Conservation (phyloP, 2,888 invertebrate species). For the Anodontia alba region DNA sequence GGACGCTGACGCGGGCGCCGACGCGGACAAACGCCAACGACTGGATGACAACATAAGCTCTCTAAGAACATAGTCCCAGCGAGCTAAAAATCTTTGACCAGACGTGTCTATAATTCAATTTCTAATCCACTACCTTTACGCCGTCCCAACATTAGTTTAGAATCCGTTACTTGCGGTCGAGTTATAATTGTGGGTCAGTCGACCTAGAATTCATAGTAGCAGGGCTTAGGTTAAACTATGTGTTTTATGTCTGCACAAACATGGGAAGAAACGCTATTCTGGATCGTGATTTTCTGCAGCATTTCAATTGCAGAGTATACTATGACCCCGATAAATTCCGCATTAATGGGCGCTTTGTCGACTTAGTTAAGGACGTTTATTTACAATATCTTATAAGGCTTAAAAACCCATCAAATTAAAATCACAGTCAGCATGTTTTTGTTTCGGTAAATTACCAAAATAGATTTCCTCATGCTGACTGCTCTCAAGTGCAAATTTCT, state of each 20-base stretch:
- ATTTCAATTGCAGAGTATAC: slow-evolving; percentile 3
- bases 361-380: neutral
- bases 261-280: too few species aligned
- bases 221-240: neutral
- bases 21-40: neutral
- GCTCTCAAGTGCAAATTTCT: neutral
- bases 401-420: neutral
- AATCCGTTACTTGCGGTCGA: neutral
- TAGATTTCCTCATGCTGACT: neutral
- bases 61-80: too few species aligned
- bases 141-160: neutral
- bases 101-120: neutral
- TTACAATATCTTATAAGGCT: too few species aligned
- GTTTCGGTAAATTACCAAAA: neutral
- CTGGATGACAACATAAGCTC: too few species aligned
- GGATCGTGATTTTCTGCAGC: neutral
- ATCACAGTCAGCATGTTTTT: neutral
- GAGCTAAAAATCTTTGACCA: too few species aligned
- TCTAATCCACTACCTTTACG: neutral
- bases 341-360: neutral
- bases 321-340: neutral
- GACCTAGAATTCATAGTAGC: neutral
- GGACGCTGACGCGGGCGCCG: neutral
- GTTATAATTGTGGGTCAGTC: neutral
- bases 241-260: too few species aligned